phyloP scores from a whole-genome alignment of 2,113 vertebrate genomes.

The Corythornis madagascariensis region DNA sequence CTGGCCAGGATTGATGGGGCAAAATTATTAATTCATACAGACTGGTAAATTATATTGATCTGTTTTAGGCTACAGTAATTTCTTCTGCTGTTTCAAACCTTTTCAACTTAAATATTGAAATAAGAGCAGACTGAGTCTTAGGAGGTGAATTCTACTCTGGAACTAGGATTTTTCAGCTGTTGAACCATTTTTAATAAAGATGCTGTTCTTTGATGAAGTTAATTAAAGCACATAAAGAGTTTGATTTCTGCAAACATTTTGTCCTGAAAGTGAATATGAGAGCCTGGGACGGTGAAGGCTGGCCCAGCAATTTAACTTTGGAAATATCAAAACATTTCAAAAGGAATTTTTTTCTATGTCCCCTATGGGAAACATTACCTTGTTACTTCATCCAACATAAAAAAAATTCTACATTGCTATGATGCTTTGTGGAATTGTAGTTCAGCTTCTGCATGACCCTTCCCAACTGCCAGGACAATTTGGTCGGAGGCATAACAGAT shows the following conservation, averaged over 20 bases:
- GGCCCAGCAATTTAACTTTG: too few species aligned
- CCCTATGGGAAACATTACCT: too few species aligned
- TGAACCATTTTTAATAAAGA: background rate
- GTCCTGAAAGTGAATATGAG: background rate
- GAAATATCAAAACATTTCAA: too few species aligned
- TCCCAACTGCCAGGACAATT: too few species aligned
- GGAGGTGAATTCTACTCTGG: background rate
- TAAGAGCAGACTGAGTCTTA: background rate
- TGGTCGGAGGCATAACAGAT: too few species aligned
- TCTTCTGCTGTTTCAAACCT: background rate
- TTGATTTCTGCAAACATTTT: background rate
- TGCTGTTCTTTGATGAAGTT: background rate
- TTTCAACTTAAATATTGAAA: background rate
- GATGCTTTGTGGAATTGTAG: too few species aligned
- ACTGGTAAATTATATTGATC: background rate
- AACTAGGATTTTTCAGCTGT: background rate
- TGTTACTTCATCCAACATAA: too few species aligned
- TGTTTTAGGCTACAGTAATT: background rate
- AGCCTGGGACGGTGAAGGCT: too few species aligned
- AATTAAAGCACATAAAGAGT: background rate
- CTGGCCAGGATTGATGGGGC: background rate
- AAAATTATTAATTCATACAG: background rate
- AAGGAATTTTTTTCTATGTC: too few species aligned
- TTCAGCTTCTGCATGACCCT: too few species aligned
- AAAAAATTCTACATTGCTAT: too few species aligned